Conservation (phyloP, 2,888 invertebrate species). For the Poecilus cupreus region DNA sequence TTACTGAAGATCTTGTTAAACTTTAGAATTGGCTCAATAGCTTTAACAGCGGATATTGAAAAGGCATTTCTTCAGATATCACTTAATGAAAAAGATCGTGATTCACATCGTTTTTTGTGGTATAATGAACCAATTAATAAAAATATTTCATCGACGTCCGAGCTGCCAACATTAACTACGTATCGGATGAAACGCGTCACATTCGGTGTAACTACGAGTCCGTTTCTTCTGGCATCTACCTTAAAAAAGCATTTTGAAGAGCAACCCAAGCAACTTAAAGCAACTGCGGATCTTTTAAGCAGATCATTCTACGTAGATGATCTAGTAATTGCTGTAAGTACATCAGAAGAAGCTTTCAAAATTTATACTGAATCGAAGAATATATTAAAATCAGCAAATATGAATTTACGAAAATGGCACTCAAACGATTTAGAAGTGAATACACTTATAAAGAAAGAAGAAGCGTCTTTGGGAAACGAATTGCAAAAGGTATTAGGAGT, state of each 20-base stretch:
- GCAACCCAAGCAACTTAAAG: no score
- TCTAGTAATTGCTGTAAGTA: no score
- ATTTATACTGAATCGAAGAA: no score
- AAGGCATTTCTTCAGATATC: conserved; percentile 66
- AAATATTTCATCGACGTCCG: background rate
- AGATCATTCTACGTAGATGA: no score
- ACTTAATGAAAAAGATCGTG: conserved; percentile 62
- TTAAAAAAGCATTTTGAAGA: conserved; percentile 22
- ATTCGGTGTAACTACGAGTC: conserved; percentile 60
- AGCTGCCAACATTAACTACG: conserved; percentile 24
- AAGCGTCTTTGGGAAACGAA: no score
- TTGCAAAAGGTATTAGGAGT: no score
- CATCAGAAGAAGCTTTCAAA: no score
- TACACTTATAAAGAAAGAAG: no score
- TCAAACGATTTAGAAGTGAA: no score
- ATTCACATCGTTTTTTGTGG: conserved; percentile 64
- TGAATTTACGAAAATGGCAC: no score
- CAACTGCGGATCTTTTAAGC: no score
- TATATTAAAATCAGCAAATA: no score
- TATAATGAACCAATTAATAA: conserved; percentile 47
- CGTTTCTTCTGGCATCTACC: conserved; percentile 27
- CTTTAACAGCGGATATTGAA: conserved; percentile 64
- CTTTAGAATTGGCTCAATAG: conserved; percentile 58
- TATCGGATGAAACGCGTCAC: conserved; percentile 57
- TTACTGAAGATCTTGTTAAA: conserved; percentile 55